These are phyloP conservation scores for Nebria ingens DNA, from an alignment of 1,140 invertebrate genomes.

Conservation along the genomic window DNA sequence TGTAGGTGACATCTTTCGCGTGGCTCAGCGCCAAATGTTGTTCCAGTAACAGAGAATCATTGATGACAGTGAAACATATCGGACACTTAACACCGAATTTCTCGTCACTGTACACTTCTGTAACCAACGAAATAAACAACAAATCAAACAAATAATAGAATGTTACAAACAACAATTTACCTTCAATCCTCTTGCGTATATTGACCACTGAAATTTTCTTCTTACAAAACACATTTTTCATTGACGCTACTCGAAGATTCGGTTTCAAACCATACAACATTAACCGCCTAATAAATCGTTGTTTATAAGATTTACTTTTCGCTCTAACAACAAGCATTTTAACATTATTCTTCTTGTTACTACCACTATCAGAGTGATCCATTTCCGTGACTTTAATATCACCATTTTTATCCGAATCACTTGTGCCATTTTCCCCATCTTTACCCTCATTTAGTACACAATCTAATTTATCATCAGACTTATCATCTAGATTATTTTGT, in stretches of 20 bases:
- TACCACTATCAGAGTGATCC: not conserved
- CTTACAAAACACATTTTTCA: slow-evolving; percentile 13
- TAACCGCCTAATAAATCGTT: slow-evolving; percentile 28
- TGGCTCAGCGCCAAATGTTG: slow-evolving; percentile 42
- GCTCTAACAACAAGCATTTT: slow-evolving; percentile 26
- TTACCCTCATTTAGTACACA: not conserved
- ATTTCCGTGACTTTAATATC: slow-evolving; percentile 19
- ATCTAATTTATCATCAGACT: slow-evolving; percentile 10
- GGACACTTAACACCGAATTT: slow-evolving; percentile 38
- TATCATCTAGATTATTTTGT: slow-evolving; percentile 21
- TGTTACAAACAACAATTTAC: slow-evolving; percentile 26
- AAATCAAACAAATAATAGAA: too few relatives aligned
- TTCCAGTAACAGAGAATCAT: slow-evolving; percentile 37
- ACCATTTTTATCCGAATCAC: slow-evolving; percentile 24
- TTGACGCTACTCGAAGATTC: slow-evolving; percentile 24
- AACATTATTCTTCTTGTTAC: slow-evolving; percentile 16
- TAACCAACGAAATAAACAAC: slow-evolving; percentile 22
- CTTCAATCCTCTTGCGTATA: slow-evolving; percentile 2
- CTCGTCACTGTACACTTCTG: slow-evolving; percentile 26
- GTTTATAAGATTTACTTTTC: slow-evolving; percentile 28
- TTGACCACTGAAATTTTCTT: slow-evolving; percentile 14
- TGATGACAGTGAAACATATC: slow-evolving; percentile 40
- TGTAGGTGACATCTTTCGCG: slow-evolving; percentile 46
- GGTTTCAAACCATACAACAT: slow-evolving; percentile 32
- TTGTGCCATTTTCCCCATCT: slow-evolving; percentile 22